Conservation (phyloP, 2,797 vertebrate species). For the Rallus crepitans region DNA sequence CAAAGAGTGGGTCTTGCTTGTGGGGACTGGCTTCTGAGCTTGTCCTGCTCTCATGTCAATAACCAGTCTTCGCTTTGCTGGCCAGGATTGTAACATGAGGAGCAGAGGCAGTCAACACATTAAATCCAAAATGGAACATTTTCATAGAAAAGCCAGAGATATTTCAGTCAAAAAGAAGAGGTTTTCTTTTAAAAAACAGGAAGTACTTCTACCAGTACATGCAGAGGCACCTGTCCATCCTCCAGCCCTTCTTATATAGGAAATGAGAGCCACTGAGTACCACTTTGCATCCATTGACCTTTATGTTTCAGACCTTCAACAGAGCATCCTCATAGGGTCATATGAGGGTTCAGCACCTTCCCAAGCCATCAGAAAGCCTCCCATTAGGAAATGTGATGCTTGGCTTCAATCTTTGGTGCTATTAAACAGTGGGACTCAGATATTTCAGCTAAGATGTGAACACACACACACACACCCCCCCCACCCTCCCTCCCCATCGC, state of each 20-base stretch:
- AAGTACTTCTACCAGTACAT: neutral
- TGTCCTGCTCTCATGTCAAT: neutral
- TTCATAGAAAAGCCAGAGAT: neutral
- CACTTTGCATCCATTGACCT: neutral
- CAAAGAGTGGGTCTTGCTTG: rapidly evolving
- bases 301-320: neutral
- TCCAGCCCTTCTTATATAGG: neutral
- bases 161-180: neutral
- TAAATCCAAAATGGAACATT: neutral
- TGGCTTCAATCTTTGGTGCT: neutral
- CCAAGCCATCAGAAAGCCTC: neutral
- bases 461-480: too few relatives aligned
- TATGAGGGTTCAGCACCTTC: neutral
- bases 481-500: too few relatives aligned
- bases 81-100: neutral
- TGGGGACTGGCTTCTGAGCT: neutral
- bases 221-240: neutral
- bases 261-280: neutral
- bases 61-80: neutral
- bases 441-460: neutral
- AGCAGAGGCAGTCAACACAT: neutral
- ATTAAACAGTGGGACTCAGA: neutral
- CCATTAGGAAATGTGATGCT: neutral
- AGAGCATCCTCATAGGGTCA: neutral
- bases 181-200: neutral